phyloP scores from a whole-genome alignment of 1,140 invertebrate species.

The Scaptodrosophila lebanonensis region DNA sequence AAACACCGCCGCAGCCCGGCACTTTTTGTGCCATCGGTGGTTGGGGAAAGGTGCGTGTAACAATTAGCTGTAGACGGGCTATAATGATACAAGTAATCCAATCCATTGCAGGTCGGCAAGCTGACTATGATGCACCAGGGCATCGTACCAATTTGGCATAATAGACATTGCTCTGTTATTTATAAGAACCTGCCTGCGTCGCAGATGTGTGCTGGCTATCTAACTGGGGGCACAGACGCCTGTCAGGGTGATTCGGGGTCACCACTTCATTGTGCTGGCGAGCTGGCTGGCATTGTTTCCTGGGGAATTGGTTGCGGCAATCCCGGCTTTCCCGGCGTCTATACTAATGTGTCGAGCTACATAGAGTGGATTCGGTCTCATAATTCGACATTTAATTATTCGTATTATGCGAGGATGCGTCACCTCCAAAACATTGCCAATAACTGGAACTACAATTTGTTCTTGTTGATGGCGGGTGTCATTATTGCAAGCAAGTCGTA shows the following conservation, averaged over 20 bases:
- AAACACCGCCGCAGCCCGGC: background rate
- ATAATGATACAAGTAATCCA: background rate
- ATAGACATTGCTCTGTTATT: constrained; percentile 21
- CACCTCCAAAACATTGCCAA: too few species aligned
- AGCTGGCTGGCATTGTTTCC: constrained; percentile 79
- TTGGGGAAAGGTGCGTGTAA: constrained; percentile 44
- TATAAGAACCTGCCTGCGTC: constrained; percentile 29
- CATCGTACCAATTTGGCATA: constrained; percentile 30
- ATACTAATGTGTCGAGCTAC: constrained; percentile 41
- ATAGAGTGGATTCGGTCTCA: constrained; percentile 18
- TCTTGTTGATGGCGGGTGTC: too few species aligned
- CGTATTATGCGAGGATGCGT: too few species aligned
- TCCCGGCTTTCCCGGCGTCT: constrained; percentile 78
- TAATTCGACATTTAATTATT: too few species aligned
- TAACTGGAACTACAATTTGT: too few species aligned
- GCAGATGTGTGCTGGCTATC: constrained; percentile 56
- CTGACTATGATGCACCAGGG: constrained; percentile 21
- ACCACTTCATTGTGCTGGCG: constrained; percentile 20
- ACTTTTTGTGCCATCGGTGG: constrained; percentile 42
- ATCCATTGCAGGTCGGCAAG: constrained; percentile 2
- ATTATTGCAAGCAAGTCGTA: too few species aligned
- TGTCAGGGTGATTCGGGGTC: constrained; percentile 44
- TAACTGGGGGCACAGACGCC: constrained; percentile 52
- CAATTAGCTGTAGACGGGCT: too few species aligned
- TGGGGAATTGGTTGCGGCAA: constrained; percentile 52